Percentiles rank a stretch among this genome's conserved stretches.
Evolutionary conservation across 2,888 invertebrate species (phyloP).

Genomic region (Lithophane ornitopus): DNA sequence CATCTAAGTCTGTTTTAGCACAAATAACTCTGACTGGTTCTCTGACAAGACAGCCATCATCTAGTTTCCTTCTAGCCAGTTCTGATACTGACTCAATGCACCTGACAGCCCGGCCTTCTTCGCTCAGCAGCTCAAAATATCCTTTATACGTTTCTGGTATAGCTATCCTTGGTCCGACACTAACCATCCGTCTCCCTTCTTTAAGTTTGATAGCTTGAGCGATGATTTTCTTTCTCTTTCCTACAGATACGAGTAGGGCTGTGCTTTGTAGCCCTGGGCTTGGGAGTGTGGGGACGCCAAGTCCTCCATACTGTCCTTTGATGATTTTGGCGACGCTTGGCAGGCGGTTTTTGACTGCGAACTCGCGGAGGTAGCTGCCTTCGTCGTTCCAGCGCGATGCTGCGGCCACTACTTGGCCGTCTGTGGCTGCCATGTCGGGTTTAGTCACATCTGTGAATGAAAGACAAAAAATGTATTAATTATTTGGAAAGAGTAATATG

Average conservation of each 20-base stretch:
- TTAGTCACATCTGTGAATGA: conserved; percentile 89
- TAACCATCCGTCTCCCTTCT: conserved; percentile 95
- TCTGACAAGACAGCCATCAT: conserved; percentile 94
- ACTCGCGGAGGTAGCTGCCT: conserved; percentile 93
- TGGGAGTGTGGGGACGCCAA: conserved; percentile 97
- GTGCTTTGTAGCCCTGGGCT: conserved; percentile 96
- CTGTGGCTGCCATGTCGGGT: conserved; percentile 95
- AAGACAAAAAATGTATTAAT: conserved; percentile 56
- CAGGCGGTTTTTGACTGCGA: conserved; percentile 93
- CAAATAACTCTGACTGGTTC: conserved; percentile 94
- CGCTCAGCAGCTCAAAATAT: conserved; percentile 98
- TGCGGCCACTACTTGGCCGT: conserved; percentile 97
- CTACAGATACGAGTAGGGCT: conserved; percentile 96
- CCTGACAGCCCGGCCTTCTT: conserved; percentile 97
- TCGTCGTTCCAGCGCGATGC: conserved; percentile 95
- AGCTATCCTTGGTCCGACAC: conserved; percentile 95
- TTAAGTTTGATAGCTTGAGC: conserved; percentile 97
- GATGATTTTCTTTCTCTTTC: conserved; percentile 95
- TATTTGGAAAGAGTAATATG: not conserved
- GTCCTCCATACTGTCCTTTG: conserved; percentile 97
- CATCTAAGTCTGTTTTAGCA: conserved; percentile 91
- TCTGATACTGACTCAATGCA: conserved; percentile 97
- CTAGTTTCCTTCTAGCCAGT: conserved; percentile 93
- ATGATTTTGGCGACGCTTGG: conserved; percentile 97
- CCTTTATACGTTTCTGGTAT: conserved; percentile 98